Base-by-base conservation (phyloP, 2,888 invertebrate genomes). In the Busseola fusca region DNA sequence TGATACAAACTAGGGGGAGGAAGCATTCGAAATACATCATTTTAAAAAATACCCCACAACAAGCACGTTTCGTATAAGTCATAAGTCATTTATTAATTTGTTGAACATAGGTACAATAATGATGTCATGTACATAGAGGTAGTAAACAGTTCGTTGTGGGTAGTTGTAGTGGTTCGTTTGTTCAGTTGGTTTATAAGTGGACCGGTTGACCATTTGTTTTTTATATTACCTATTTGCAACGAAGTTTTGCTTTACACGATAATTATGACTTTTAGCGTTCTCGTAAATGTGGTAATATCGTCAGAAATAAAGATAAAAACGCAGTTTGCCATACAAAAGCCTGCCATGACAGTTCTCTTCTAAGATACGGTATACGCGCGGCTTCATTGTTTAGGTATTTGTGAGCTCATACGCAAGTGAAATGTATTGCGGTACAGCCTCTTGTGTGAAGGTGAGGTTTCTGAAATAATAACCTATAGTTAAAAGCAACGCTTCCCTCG, bases 321-420 rank as follows among this genome's bases (percentile, higher is more conserved):
- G 25, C 21, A 7, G 12, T 34, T 42, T 30, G 1, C 14, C 27
- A 27, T n/a, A 10, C 48, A 50, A 63, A 52, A 57, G 7, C 3
- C 54, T 6, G 14, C 6, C 34, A 21, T 37, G 54, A 54, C 65
- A 54, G 34, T 56, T 75, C 75, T 59, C 52, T 56, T 57, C 14
- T 30, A 37, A 30, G 58, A 48, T 34, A 42, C 54, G 57, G 30
- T 14, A 45, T 69, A 66, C 30, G 56, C 63, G 25, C 30, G 42
- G 45, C 65, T 59, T 75, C 37, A 69, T 80, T 78, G 76, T 64
- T 75, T 6, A 60, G 80, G 76, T 76, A 52, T 60, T 50, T 34
- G 50, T 50, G 67, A 71, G 77, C 34, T 58, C 58, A 27, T 58
- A n/a, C 66, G n/a, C 27, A 27, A 76, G 54, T 37, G 62, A 63